These are phyloP conservation scores for Paradoxurus hermaphroditus DNA, from an alignment of 2,113 vertebrate species.

Conservation along the genomic window DNA sequence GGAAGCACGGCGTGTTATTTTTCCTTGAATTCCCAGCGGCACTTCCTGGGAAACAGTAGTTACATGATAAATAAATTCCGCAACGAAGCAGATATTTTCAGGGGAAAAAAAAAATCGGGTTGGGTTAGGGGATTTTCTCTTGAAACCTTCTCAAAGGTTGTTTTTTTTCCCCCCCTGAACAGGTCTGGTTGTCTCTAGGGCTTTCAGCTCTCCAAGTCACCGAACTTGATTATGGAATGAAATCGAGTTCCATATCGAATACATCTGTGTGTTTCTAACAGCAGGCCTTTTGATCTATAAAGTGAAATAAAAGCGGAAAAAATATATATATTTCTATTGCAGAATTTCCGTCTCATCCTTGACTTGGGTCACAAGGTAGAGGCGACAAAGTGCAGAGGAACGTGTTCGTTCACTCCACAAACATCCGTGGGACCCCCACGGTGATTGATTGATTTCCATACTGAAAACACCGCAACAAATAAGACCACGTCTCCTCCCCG, in stretches of 20 bases:
- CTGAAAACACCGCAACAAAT: neutral
- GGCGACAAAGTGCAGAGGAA: neutral
- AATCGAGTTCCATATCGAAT: neutral
- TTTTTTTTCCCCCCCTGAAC: neutral
- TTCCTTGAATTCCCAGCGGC: neutral
- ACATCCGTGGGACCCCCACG: neutral
- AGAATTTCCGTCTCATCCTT: neutral
- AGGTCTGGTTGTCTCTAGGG: neutral
- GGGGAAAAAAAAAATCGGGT: neutral
- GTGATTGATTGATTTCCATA: no score
- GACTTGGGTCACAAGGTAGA: neutral
- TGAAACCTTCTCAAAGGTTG: neutral
- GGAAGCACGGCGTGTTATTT: neutral
- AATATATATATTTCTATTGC: neutral
- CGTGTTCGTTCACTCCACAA: neutral
- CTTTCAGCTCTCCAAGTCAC: neutral
- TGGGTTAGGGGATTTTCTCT: neutral
- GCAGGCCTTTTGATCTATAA: neutral
- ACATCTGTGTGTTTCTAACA: neutral
- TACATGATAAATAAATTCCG: neutral
- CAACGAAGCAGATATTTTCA: neutral
- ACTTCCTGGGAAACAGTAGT: neutral
- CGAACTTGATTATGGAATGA: neutral
- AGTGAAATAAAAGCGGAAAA: neutral
- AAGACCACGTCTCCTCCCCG: neutral